These are phyloP conservation scores for Scophthalmus maximus DNA, from an alignment of 2,113 vertebrate species.

Conservation along the genomic window DNA sequence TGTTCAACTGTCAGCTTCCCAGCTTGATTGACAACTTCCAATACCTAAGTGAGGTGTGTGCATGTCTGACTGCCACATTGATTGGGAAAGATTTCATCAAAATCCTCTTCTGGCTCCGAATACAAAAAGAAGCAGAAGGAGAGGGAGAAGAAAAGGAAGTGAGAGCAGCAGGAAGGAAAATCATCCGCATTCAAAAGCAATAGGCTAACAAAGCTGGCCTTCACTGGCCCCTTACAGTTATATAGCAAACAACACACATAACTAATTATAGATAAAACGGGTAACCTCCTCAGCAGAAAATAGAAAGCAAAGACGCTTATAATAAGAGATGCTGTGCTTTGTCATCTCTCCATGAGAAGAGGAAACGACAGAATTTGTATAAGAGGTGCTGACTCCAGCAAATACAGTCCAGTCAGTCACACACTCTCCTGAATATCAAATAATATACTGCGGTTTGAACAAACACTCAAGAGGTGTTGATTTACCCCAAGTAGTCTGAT, in stretches of 20 bases:
- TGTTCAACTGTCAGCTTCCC: conserved; percentile 17
- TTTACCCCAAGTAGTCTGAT: background rate
- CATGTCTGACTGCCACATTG: background rate
- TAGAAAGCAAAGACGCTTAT: background rate
- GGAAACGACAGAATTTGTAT: background rate
- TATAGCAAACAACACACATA: conserved; percentile 7
- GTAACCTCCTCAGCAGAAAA: background rate
- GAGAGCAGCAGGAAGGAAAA: conserved; percentile 1
- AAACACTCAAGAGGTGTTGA: conserved; percentile 2
- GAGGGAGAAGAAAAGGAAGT: background rate
- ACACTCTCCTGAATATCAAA: background rate
- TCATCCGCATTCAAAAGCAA: conserved; percentile 5
- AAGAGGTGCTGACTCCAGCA: background rate
- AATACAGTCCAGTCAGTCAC: conserved; percentile 2
- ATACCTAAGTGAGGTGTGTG: background rate
- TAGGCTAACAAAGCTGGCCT: conserved; percentile 1
- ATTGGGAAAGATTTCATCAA: conserved; percentile 6
- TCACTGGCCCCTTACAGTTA: background rate
- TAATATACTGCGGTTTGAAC: conserved; percentile 1
- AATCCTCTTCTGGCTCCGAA: conserved; percentile 1
- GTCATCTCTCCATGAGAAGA: background rate
- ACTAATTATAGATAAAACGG: conserved; percentile 1
- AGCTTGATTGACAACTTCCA: conserved; percentile 8
- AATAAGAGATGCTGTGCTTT: background rate
- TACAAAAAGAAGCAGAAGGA: background rate